Base-by-base conservation (phyloP, 2,888 invertebrate genomes). In the Charanyca ferruginea region DNA sequence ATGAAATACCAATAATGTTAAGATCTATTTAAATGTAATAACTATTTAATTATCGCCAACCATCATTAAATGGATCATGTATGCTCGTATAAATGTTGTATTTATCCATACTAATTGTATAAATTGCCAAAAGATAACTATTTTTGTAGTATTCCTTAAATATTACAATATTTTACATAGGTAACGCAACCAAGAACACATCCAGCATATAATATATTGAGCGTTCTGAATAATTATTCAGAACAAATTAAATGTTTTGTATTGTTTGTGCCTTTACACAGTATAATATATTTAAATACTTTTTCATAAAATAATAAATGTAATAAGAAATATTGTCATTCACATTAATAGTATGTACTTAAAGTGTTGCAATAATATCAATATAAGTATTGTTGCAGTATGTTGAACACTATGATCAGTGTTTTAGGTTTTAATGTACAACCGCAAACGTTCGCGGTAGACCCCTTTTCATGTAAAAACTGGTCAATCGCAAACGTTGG, bases 181-280 rank as follows among this genome's bases (percentile, higher is more conserved):
- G 71, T 72, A 65, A 79, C 32, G 54, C 74, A 76, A 72, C 57
- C 77, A 70, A 67, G 71, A 66, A 84, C 78, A 79, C 76, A 73
- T 61, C 73, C 73, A 58, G 63, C 77, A 72, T 80, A 73, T 68
- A 9, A 71, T 66, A 67, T 52, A 80, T 82, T 68, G 69, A 79
- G 63, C 64, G 55, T 64, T 79, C 68, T 79, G 66, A 75, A 75
- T 67, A 51, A 82, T 80, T 77, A 81, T 81, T 80, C 79, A 79
- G 73, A 81, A 73, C 47, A 52, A 78, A 80, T 83, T 83, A 82
- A 80, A 81, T 83, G 84, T 88, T 89, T 87, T 89, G 85, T 93
- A 92, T 93, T 91, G 90, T 94, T 94, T 93, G 94, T 94, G 94
- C 94, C 94, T 94, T 93, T 88, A 91, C 90, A 89, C 88, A 83